These are phyloP conservation scores for Papilio demoleus DNA, from an alignment of 2,888 invertebrate species.

Conservation along the genomic window DNA sequence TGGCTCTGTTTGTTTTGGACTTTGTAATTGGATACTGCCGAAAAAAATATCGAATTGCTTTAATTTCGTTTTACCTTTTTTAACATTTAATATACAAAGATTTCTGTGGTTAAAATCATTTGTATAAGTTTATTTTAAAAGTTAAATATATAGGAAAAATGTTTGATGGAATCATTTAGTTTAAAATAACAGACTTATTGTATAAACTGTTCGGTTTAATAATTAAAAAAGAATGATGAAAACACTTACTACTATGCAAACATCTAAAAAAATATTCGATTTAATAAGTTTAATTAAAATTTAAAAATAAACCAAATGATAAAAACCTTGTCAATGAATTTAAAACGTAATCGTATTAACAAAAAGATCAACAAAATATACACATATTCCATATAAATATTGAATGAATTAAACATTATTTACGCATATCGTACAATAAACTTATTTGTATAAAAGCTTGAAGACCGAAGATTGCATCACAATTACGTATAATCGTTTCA, in stretches of 20 bases:
- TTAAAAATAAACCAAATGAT: not conserved
- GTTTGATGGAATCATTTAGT: too few species aligned
- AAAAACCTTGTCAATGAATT: not conserved
- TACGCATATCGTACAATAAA: conserved; percentile 24
- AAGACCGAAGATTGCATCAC: conserved; percentile 30
- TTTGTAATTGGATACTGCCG: conserved; percentile 47
- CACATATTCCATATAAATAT: conserved; percentile 8
- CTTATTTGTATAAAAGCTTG: conserved; percentile 24
- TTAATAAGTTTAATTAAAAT: too few species aligned
- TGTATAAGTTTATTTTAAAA: too few species aligned
- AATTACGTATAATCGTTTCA: conserved; percentile 52
- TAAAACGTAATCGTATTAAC: not conserved
- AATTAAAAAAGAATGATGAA: too few species aligned
- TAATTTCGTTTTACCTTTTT: not conserved
- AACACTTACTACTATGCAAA: too few species aligned
- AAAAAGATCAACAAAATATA: conserved; percentile 10
- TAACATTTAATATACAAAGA: not conserved
- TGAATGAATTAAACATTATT: conserved; percentile 28
- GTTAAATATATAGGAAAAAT: too few species aligned
- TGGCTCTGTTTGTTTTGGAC: conserved; percentile 52
- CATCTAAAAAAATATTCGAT: too few species aligned
- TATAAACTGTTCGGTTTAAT: too few species aligned
- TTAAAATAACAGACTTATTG: too few species aligned
- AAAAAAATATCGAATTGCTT: conserved; percentile 14
- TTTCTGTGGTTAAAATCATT: not conserved